Percentiles rank a stretch among this genome's conserved stretches.
Conservation (phyloP, 2,113 vertebrate species). For the Haemorhous mexicanus region DNA sequence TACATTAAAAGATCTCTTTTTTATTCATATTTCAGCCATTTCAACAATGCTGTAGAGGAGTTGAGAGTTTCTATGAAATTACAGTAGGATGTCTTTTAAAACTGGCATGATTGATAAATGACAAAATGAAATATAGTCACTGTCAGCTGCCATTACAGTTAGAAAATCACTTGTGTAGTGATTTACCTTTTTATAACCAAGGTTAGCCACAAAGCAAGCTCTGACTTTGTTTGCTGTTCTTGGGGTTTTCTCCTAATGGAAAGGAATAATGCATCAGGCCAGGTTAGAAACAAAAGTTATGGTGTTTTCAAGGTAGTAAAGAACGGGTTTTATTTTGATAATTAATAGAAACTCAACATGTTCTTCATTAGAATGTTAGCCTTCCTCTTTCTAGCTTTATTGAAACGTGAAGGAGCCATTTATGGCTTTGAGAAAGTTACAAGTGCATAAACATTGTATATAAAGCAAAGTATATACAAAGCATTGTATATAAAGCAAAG, state of each 20-base stretch:
- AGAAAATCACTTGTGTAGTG: neutral
- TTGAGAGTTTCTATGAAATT: neutral
- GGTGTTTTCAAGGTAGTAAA: neutral
- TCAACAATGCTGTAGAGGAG: neutral
- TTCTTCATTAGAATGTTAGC: neutral
- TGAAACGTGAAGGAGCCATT: neutral
- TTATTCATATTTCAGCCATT: neutral
- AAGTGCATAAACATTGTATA: neutral
- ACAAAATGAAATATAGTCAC: neutral
- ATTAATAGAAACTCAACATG: neutral
- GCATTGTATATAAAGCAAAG: neutral
- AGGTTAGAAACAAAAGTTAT: neutral
- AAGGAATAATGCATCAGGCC: neutral
- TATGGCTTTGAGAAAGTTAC: neutral
- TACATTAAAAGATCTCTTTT: neutral
- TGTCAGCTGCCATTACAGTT: neutral
- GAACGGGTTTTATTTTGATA: neutral
- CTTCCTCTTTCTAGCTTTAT: neutral
- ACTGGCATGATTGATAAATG: neutral
- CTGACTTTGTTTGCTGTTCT: neutral
- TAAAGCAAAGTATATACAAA: neutral
- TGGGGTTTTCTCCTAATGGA: neutral
- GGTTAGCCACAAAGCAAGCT: no score
- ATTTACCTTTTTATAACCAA: no score
- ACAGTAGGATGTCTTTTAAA: neutral